phyloP scores from a whole-genome alignment of 2,797 vertebrate genomes.

The Pangasius krempfi region DNA sequence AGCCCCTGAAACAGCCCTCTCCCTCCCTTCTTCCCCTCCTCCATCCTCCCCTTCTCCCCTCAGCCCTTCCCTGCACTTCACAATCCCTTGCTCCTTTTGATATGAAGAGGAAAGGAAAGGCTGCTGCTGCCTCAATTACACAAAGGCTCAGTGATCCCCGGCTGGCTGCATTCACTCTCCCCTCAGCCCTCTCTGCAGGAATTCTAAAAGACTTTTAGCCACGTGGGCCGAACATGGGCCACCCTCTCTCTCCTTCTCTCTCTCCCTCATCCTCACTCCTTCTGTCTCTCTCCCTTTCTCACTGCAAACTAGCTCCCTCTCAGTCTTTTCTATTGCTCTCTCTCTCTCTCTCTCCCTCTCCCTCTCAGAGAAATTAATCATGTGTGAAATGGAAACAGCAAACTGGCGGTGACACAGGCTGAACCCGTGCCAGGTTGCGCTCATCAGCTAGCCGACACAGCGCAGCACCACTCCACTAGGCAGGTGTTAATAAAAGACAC shows the following conservation, averaged over 20 bases:
- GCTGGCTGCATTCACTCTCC: constrained; percentile 98
- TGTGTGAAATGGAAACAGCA: constrained; percentile 99
- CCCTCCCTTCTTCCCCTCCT: constrained; percentile 77
- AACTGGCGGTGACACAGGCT: constrained; percentile 99
- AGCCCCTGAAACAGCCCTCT: constrained; percentile 63
- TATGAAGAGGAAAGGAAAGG: constrained; percentile 80
- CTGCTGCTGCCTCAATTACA: constrained; percentile 99
- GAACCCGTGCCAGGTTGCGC: constrained; percentile 96
- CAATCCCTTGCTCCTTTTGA: constrained; percentile 83
- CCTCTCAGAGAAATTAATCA: constrained; percentile 99
- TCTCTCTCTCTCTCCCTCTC: constrained; percentile 63
- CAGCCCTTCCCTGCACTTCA: constrained; percentile 80
- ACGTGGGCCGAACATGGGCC: constrained; percentile 94
- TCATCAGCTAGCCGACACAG: constrained; percentile 94
- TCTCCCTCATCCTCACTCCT: constrained; percentile 7
- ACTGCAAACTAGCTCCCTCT: constrained; percentile 30
- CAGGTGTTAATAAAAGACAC: constrained; percentile 99
- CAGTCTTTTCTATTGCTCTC: constrained; percentile 24
- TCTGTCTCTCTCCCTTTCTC: constrained; percentile 56
- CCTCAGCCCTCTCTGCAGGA: constrained; percentile 99
- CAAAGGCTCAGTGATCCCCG: constrained; percentile 99
- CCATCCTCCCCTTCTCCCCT: constrained; percentile 75
- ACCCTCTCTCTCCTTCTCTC: constrained; percentile 45
- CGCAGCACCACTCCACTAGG: constrained; percentile 89
- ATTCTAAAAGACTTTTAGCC: constrained; percentile 99